Evolutionary conservation across 2,888 invertebrate species (phyloP).

Genomic region (Leucoptera coffeella): DNA sequence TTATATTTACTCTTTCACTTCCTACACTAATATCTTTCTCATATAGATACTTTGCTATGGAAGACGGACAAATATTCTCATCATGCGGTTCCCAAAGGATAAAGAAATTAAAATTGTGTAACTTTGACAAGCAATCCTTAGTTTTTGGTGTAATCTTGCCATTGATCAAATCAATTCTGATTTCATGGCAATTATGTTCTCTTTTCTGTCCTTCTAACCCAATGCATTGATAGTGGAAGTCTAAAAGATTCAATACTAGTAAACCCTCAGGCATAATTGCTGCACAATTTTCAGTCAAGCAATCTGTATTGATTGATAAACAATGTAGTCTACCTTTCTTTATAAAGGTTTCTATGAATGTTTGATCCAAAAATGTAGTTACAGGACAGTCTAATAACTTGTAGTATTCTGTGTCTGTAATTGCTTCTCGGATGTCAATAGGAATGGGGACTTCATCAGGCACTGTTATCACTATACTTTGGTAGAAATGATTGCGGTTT

Average conservation of each 20-base stretch:
- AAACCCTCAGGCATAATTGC: conserved; percentile 29
- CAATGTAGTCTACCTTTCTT: conserved; percentile 25
- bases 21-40: conserved; percentile 17
- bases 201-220: conserved; percentile 30
- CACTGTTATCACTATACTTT: conserved; percentile 27
- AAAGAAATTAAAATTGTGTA: conserved; percentile 21
- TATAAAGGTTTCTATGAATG: conserved; percentile 28
- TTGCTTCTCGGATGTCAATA: conserved; percentile 15
- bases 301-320: conserved; percentile 20
- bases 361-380: conserved; percentile 19
- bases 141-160: conserved; percentile 14
- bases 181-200: conserved; percentile 22
- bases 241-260: conserved; percentile 21
- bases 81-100: conserved; percentile 25
- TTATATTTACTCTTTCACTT: conserved; percentile 12
- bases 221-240: conserved; percentile 28
- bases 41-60: conserved; percentile 34
- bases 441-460: conserved; percentile 30
- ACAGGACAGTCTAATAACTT: conserved; percentile 18
- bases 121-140: conserved; percentile 14
- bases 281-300: conserved; percentile 26
- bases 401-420: conserved; percentile 29
- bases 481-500: conserved; percentile 26
- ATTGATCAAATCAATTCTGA: conserved; percentile 20
- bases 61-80: conserved; percentile 29